phyloP scores from a whole-genome alignment of 2,888 invertebrate species.

The Trichopoda pennipes region DNA sequence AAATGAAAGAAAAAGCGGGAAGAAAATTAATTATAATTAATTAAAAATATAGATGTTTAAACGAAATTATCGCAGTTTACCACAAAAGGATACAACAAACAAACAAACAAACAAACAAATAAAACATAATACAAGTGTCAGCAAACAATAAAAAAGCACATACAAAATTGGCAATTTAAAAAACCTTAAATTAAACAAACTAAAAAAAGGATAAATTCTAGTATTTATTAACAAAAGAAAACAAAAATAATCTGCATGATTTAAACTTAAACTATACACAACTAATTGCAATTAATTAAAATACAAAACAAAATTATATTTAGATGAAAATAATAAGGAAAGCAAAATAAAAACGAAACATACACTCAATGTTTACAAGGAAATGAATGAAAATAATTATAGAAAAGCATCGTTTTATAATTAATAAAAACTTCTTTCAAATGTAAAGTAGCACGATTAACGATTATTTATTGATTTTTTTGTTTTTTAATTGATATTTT shows the following conservation, averaged over 20 bases:
- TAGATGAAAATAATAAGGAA: constrained; percentile 48
- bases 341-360: neutral
- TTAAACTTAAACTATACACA: constrained; percentile 49
- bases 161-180: constrained; percentile 38
- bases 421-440: constrained; percentile 17
- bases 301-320: constrained; percentile 33
- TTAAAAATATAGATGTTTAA: constrained; percentile 67
- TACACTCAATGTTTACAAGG: constrained; percentile 54
- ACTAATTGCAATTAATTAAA: constrained; percentile 51
- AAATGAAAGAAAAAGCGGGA: constrained; percentile 47
- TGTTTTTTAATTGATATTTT: neutral
- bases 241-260: constrained; percentile 53
- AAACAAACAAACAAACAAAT: neutral
- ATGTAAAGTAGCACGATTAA: constrained; percentile 35
- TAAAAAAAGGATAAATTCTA: neutral
- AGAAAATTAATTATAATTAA: constrained; percentile 65
- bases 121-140: constrained; percentile 14
- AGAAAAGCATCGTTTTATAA: constrained; percentile 13
- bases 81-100: constrained; percentile 54
- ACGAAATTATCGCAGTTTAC: constrained; percentile 64
- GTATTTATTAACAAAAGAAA: constrained; percentile 28
- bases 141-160: constrained; percentile 42
- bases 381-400: constrained; percentile 17
- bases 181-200: constrained; percentile 21
- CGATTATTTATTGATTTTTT: constrained; percentile 17